These are phyloP conservation scores for Tryphoninae sp. DNA, from an alignment of 2,888 invertebrate genomes.

Conservation along the genomic window DNA sequence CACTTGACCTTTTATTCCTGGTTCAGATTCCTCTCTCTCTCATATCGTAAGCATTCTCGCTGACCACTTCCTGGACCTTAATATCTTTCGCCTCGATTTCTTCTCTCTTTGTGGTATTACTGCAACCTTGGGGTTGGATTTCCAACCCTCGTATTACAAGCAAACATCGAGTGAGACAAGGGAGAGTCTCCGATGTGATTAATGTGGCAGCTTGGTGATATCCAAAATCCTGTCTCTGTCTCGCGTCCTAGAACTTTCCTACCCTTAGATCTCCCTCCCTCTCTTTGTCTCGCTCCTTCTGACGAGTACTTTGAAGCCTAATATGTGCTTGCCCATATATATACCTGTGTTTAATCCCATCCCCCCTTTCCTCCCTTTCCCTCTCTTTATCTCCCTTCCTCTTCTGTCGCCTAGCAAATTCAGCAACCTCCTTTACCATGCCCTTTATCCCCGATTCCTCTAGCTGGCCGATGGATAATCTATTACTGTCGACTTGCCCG, in stretches of 20 bases:
- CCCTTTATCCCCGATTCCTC: constrained; percentile 3
- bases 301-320: constrained; percentile 12
- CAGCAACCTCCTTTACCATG: constrained; percentile 19
- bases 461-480: constrained; percentile 52
- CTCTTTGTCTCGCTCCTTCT: constrained; percentile 18
- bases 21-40: constrained; percentile 12
- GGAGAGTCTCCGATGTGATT: constrained; percentile 64
- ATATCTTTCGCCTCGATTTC: not conserved
- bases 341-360: not conserved
- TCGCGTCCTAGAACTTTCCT: not conserved
- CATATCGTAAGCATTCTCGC: not conserved
- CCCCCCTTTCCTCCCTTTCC: not conserved
- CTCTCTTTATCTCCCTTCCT: constrained; percentile 6
- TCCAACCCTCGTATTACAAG: constrained; percentile 24
- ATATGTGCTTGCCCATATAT: constrained; percentile 37
- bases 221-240: constrained; percentile 49
- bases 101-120: not conserved
- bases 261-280: constrained; percentile 8
- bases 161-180: constrained; percentile 36
- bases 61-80: too few relatives aligned
- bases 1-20: not conserved
- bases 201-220: constrained; percentile 69
- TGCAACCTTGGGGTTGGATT: constrained; percentile 6
- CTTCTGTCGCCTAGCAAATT: constrained; percentile 37
- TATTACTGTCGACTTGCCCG: constrained; percentile 45